Evolutionary conservation across 2,113 vertebrate species (phyloP).

Genomic region (Menidia beryllina): DNA sequence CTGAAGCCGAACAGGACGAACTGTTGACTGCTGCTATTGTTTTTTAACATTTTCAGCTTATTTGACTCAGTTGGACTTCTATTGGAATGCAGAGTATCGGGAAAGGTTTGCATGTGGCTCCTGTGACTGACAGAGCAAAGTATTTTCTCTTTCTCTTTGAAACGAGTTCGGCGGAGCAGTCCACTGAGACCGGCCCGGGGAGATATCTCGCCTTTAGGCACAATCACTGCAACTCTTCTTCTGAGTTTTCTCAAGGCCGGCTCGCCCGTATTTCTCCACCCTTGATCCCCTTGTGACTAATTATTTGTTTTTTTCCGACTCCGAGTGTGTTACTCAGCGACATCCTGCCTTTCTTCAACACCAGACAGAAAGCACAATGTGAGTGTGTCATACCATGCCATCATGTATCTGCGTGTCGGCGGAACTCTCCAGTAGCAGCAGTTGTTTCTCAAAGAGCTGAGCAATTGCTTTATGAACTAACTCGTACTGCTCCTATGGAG

Average conservation of each 20-base stretch:
- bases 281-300: constrained; percentile 69
- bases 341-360: constrained; percentile 65
- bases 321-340: constrained; percentile 56
- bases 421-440: constrained; percentile 89
- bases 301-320: constrained; percentile 61
- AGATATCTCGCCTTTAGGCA: constrained; percentile 24
- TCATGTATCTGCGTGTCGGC: constrained; percentile 87
- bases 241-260: constrained; percentile 45
- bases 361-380: constrained; percentile 37
- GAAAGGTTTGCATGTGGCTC: not conserved
- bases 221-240: constrained; percentile 25
- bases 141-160: constrained; percentile 5
- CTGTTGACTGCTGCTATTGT: not conserved
- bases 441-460: constrained; percentile 95
- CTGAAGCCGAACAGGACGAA: not conserved
- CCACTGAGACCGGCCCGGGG: constrained; percentile 8
- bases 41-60: too few relatives aligned
- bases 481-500: constrained; percentile 95
- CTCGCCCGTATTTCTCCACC: constrained; percentile 25
- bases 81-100: not conserved
- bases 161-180: constrained; percentile 19
- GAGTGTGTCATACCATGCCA: constrained; percentile 85
- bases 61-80: not conserved
- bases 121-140: constrained; percentile 29
- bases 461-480: constrained; percentile 96